Conservation (phyloP, 2,797 vertebrate species). For the Semotilus atromaculatus region DNA sequence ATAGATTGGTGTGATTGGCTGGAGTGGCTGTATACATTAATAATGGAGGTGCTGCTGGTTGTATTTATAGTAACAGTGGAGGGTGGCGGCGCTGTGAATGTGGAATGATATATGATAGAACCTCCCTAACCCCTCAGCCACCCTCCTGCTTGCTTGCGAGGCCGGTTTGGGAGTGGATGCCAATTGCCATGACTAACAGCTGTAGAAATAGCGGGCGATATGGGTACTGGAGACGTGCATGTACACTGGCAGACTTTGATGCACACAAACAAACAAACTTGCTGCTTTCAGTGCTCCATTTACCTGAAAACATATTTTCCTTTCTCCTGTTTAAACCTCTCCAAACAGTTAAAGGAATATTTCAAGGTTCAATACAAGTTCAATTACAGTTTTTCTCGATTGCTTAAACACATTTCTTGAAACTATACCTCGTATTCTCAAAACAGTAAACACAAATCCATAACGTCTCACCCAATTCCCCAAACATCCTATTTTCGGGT, state of each 20-base stretch:
- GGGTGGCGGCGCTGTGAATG: constrained; percentile 60
- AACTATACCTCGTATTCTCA: no score
- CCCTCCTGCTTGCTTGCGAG: not conserved
- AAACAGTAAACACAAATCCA: no score
- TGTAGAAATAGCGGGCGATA: constrained; percentile 58
- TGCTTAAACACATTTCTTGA: no score
- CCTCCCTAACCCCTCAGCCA: constrained; percentile 1
- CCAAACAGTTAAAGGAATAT: not conserved
- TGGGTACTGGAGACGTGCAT: constrained; percentile 45
- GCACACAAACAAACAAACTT: constrained; percentile 29
- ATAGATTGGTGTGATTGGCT: constrained; percentile 62
- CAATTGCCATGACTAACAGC: constrained; percentile 39
- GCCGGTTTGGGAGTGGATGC: not conserved
- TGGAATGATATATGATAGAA: constrained; percentile 65
- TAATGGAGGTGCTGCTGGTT: constrained; percentile 83
- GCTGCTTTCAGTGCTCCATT: not conserved
- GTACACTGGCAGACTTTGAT: constrained; percentile 17
- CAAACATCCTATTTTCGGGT: no score
- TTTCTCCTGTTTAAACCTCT: not conserved
- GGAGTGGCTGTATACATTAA: constrained; percentile 73
- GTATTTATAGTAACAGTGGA: constrained; percentile 76
- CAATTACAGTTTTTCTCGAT: no score
- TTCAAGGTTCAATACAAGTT: not conserved
- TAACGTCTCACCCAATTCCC: no score
- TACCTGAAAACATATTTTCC: not conserved